A percentile compares a stretch with the other conserved stretches of the same genome.
These are phyloP conservation scores for Thunnus thynnus DNA, from an alignment of 2,113 vertebrate species.

Conservation along the genomic window DNA sequence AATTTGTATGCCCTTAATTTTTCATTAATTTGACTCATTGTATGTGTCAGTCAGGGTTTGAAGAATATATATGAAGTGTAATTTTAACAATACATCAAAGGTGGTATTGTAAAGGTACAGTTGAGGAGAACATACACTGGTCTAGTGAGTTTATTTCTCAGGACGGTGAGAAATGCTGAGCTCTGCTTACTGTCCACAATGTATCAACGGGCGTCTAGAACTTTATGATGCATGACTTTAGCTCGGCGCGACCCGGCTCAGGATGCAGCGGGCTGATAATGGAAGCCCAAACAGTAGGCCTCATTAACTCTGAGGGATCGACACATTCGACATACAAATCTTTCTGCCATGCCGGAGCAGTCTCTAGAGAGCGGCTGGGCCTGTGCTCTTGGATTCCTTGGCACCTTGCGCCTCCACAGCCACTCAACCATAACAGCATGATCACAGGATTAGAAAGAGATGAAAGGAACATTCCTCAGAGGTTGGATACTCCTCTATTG, in stretches of 20 bases:
- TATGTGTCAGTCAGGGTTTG: conserved; percentile 18
- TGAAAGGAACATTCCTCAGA: conserved; percentile 46
- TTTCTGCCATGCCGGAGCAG: conserved; percentile 18
- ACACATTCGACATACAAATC: conserved; percentile 55
- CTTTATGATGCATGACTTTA: conserved; percentile 61
- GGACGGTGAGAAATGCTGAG: conserved; percentile 42
- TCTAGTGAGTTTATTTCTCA: conserved; percentile 30
- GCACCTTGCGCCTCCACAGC: conserved; percentile 35
- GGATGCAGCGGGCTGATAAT: conserved; percentile 60
- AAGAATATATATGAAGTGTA: background rate
- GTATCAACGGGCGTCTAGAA: conserved; percentile 35
- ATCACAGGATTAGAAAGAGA: conserved; percentile 48
- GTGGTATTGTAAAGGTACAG: background rate
- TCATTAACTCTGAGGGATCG: conserved; percentile 68
- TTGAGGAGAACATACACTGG: conserved; percentile 12
- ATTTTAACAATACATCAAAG: conserved; percentile 12
- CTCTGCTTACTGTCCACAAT: conserved; percentile 44
- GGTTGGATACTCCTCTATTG: conserved; percentile 35
- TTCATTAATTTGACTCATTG: background rate
- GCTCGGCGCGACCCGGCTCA: background rate
- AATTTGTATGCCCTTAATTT: conserved; percentile 15
- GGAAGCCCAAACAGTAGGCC: conserved; percentile 68
- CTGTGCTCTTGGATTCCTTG: conserved; percentile 48
- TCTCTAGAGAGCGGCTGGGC: conserved; percentile 47
- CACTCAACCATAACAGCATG: conserved; percentile 15